Conservation (phyloP, 2,888 invertebrate species). For the Oscheius sp. region DNA sequence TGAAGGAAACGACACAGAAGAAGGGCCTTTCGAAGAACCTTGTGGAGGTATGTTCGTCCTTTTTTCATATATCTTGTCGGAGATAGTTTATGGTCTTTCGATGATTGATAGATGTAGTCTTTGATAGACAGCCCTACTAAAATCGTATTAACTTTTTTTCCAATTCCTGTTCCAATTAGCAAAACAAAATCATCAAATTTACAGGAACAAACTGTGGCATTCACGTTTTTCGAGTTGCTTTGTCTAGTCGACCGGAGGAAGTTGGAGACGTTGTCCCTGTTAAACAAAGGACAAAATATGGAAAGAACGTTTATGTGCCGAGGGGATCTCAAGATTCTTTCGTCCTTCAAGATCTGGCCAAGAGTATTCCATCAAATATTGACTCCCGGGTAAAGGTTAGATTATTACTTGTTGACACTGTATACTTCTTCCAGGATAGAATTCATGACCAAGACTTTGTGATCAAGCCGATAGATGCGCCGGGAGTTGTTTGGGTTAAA, state of each 20-base stretch:
- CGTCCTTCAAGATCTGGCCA: slow-evolving; percentile 10
- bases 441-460: slow-evolving; percentile 24
- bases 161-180: background rate
- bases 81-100: background rate
- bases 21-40: background rate
- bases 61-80: too few species aligned
- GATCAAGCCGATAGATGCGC: slow-evolving; percentile 2
- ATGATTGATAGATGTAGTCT: slow-evolving; percentile 1
- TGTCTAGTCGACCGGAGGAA: slow-evolving; percentile 29
- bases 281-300: slow-evolving; percentile 24
- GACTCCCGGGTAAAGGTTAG: slow-evolving; percentile 23
- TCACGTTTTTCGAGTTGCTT: slow-evolving; percentile 26
- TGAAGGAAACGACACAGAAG: background rate
- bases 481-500: slow-evolving; percentile 5
- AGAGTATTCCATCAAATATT: slow-evolving; percentile 12
- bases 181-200: background rate
- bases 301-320: slow-evolving; percentile 21
- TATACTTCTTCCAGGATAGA: slow-evolving; percentile 1
- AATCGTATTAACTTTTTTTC: too few species aligned
- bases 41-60: too few species aligned
- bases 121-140: background rate
- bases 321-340: slow-evolving; percentile 27
- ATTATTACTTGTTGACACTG: background rate
- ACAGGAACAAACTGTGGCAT: slow-evolving; percentile 16
- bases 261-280: slow-evolving; percentile 22